Base-by-base conservation (phyloP, 2,888 invertebrate species). In the Phaedon cochleariae region DNA sequence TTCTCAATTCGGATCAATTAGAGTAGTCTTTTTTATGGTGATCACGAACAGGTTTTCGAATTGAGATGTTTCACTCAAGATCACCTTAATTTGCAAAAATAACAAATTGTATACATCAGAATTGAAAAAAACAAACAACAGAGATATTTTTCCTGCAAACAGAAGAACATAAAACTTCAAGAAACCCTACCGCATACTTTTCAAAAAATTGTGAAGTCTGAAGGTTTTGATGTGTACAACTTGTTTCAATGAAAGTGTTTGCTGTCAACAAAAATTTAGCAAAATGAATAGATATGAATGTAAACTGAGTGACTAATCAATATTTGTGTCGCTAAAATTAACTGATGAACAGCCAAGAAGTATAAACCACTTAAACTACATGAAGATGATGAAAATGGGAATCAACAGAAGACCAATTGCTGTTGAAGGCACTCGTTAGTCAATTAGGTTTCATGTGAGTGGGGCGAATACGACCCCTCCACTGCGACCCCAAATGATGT, bases 71-170 rank as follows among this genome's bases (percentile, higher is more conserved):
- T n/a, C n/a, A n/a, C n/a, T n/a, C n/a, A n/a, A n/a, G n/a, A n/a
- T n/a, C n/a, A n/a, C n/a, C n/a, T n/a, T n/a, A n/a, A n/a, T n/a
- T n/a, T n/a, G n/a, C 15, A 51, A 49, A 59, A 46, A 45, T 18
- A 64, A 66, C 66, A 62, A 66, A 66, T 62, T 66, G 66, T 66
- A 66, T 59, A 66, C 66, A 66, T 66, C 59, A 58, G 49, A 48
- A 54, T 59, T 51, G 49, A 55, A 55, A 12, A 18, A 57, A 26
- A 54, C 54, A 62, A 26, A 59, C 55, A 51, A 53, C 22, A 54
- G 26, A 59, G 66, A 62, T 66, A 66, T 66, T 66, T 66, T 62
- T 66, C 62, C 66, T 66, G 66, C 66, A 55, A 21, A 31, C 52
- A n/a, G 15, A 55, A n/a, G 15, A 51, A 59, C 21, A 22, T 51